Evolutionary conservation across 2,113 vertebrate genomes (phyloP), one percentile per base, ranked within the genome.

Genomic region (Rissa tridactyla): DNA sequence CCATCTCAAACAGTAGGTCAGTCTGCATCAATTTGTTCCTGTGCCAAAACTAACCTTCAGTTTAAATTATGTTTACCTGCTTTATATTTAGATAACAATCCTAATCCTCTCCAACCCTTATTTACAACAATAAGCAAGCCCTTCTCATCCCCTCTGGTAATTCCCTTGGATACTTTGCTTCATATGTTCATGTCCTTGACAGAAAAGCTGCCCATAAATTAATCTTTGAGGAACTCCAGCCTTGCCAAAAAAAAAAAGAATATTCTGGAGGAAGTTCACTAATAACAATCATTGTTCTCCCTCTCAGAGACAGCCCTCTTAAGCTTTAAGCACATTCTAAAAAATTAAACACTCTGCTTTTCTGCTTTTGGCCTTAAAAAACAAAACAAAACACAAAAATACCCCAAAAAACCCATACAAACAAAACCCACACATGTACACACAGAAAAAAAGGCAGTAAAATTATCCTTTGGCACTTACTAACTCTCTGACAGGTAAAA

Each of bases 61-160:
- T 46, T 90, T 83, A 94, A 92, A 88, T 88, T 52, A 77, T 32
- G 36, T 86, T 92, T 77, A 92, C 55, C 30, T 90, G 68, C n/a
- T 83, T 86, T 88, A n/a, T 66, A 70, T 73, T 90, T 90, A 73
- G 60, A 54, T 78, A 92, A 90, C n/a, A 88, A 86, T n/a, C 40
- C 34, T 86, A 93, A 94, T 86, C 51, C 68, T 90, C 25, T 86
- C 23, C 64, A 86, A 32, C 17, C 42, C 46, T 29, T 73, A 83
- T 61, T 86, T 90, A 86, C 51, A 77, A 66, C 36, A 69, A 86
- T 34, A 80, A 94, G 40, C 34, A 81, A 88, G 22, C 13, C 66
- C 27, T 83, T 90, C 68, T 69, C 49, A 72, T 38, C 21, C 68
- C 36, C 25, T 86, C 27, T 69, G 25, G 36, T 40, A 86, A 66